Percentiles rank a stretch among this genome's conserved stretches.
Evolutionary conservation across 2,888 invertebrate species (phyloP).

Genomic region (Epirrhoe tristata): DNA sequence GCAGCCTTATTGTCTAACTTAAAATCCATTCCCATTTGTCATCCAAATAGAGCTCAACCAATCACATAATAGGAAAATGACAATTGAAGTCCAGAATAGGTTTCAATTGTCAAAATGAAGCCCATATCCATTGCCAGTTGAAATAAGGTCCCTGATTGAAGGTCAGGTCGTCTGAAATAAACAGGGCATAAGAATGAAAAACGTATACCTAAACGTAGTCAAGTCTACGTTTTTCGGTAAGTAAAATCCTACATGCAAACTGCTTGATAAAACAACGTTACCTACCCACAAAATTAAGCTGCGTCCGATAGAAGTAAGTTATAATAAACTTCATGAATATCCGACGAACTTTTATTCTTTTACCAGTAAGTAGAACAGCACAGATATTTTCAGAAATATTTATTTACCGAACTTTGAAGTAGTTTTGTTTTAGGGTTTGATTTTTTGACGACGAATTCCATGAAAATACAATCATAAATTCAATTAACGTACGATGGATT

Average conservation of each 20-base stretch:
- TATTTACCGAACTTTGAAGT: not conserved
- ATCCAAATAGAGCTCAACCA: no score
- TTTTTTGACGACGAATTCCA: not conserved
- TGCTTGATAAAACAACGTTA: not conserved
- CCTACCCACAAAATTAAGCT: not conserved
- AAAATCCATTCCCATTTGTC: no score
- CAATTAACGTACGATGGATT: not conserved
- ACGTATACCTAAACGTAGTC: no score
- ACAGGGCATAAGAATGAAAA: no score
- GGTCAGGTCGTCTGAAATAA: no score
- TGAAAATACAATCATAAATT: not conserved
- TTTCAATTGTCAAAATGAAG: no score
- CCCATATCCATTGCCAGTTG: no score
- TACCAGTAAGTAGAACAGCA: not conserved
- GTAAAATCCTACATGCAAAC: not conserved
- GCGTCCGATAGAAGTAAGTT: not conserved
- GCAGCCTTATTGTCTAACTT: no score
- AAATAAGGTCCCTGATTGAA: no score
- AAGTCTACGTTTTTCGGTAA: no score
- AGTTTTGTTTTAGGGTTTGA: constrained; percentile 1
- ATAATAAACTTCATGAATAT: constrained; percentile 2
- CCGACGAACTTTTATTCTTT: constrained; percentile 4
- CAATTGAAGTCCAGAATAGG: no score
- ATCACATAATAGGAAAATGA: no score
- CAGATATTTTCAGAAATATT: constrained; percentile 10